Percentiles rank a stretch among this genome's conserved stretches.
Evolutionary conservation across 92 coral and sea anemone species (phyloP).

Genomic region (Parazoanthus swiftii): DNA sequence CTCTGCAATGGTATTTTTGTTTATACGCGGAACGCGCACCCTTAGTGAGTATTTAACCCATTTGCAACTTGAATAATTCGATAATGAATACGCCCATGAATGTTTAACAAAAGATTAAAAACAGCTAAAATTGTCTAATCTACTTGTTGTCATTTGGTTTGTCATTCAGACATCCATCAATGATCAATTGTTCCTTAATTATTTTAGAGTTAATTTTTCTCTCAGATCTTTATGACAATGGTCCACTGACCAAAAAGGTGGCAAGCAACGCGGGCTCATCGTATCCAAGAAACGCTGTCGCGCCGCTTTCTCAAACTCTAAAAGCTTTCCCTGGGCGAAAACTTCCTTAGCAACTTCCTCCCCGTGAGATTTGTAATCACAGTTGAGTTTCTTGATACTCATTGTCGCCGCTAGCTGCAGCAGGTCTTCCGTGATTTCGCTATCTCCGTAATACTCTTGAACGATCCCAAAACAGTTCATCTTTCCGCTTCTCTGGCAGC

Average conservation of each 20-base stretch:
- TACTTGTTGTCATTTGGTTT: too few relatives aligned
- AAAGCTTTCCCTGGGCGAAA: constrained; percentile 62
- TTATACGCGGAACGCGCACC: too few relatives aligned
- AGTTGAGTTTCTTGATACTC: constrained; percentile 72
- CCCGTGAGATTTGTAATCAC: constrained; percentile 82
- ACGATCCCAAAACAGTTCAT: constrained; percentile 60
- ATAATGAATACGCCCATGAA: too few relatives aligned
- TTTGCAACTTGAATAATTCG: too few relatives aligned
- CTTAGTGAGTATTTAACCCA: too few relatives aligned
- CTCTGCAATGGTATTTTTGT: too few relatives aligned
- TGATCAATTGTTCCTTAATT: not conserved
- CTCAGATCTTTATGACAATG: constrained; percentile 77
- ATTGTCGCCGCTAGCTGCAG: constrained; percentile 60
- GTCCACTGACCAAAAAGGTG: constrained; percentile 90
- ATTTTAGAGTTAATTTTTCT: constrained; percentile 46
- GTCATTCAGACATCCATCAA: too few relatives aligned
- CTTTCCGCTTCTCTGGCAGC: constrained; percentile 64
- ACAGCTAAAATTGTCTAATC: too few relatives aligned
- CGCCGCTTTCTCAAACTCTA: constrained; percentile 92
- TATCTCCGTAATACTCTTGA: constrained; percentile 47
- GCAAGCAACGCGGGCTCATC: constrained; percentile 76
- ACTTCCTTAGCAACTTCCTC: constrained; percentile 80
- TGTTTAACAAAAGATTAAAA: too few relatives aligned
- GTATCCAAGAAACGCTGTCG: constrained; percentile 79
- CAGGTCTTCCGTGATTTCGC: constrained; percentile 64